phyloP scores from a whole-genome alignment of 2,113 vertebrate genomes.

The Steatornis caripensis region DNA sequence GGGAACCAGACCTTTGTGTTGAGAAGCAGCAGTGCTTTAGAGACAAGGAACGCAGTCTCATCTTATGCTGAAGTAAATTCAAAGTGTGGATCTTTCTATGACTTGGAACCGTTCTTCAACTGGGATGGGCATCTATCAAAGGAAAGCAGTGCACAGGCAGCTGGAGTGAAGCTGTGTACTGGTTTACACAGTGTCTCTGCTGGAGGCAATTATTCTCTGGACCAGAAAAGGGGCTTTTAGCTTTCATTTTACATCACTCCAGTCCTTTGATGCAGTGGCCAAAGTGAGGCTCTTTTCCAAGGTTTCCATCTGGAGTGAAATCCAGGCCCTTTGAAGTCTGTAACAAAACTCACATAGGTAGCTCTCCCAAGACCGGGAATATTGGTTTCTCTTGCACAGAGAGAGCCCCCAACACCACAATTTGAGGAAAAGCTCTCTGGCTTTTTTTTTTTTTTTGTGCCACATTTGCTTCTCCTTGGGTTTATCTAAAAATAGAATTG shows the following conservation, averaged over 20 bases:
- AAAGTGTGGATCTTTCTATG: not conserved
- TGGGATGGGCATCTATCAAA: not conserved
- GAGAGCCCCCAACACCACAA: not conserved
- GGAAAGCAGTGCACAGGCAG: not conserved
- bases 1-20: not conserved
- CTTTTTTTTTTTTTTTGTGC: not conserved
- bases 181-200: not conserved
- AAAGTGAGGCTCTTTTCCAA: not conserved
- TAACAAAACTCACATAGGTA: not conserved
- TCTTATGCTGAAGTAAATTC: not conserved
- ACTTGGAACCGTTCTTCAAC: not conserved
- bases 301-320: not conserved
- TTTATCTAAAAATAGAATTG: not conserved
- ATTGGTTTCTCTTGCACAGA: not conserved
- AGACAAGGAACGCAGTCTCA: not conserved
- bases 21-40: not conserved
- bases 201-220: not conserved
- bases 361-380: not conserved
- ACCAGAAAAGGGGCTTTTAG: not conserved
- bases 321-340: not conserved
- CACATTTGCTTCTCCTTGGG: not conserved
- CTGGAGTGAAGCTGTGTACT: not conserved
- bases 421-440: not conserved
- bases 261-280: not conserved
- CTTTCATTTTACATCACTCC: not conserved